Base-by-base conservation (phyloP, 2,888 invertebrate genomes). In the Vesta saturnalis region DNA sequence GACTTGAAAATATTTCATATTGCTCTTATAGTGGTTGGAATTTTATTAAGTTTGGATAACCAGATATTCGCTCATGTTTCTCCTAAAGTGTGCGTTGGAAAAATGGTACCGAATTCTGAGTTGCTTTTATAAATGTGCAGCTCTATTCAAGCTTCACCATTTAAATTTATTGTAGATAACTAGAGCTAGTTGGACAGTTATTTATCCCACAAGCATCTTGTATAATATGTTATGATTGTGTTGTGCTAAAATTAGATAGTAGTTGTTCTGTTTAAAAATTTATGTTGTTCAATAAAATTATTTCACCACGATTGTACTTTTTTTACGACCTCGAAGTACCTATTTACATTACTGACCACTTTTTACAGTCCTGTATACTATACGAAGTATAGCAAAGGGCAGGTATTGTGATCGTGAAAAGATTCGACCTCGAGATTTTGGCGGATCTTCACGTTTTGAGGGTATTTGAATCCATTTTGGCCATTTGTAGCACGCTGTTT, bases 161-260 rank as follows among this genome's bases (percentile, higher is more conserved):
- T 70, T 59, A 65, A 52, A 66, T 68, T 68, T 64, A 70, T 73
- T 73, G 72, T 75, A 76, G 73, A 71, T 73, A 30, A 68, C 46
- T 74, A 71, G 71, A 61, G 60, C 71, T 78, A 78, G 77, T 76
- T 80, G 80, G 81, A 81, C 76, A 81, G 80, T 82, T 80, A 78
- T 76, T 80, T 79, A 79, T 78, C 79, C 78, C 80, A 80, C 78
- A 80, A 73, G 74, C 75, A 76, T 82, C 81, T 78, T 83, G 81
- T 83, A 82, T 77, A 78, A 81, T 82, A 81, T 81, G 78, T 81
- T 82, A 78, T 80, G 76, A 77, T 81, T 81, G 80, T 81, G 79
- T 80, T 81, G 80, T 81, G 78, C 77, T 80, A 77, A 79, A 79
- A 79, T 79, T 77, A 71, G 81, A 81, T 72, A 72, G 77, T 78